A percentile compares a stretch with the other conserved stretches of the same genome.
Evolutionary conservation across 1,140 invertebrate genomes (phyloP).

Genomic region (Littorina saxatilis): DNA sequence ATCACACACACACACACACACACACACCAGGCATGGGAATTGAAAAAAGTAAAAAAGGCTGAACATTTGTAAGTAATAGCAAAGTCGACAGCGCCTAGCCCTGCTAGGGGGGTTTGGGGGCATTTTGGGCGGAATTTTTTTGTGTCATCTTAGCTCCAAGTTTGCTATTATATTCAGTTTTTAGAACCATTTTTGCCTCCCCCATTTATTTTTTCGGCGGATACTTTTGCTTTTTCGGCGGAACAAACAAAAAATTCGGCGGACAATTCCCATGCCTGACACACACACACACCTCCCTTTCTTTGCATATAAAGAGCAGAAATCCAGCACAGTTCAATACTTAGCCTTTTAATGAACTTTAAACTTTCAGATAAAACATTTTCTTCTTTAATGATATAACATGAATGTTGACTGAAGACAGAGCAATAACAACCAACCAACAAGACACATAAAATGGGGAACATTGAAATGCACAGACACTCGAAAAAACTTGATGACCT

Average conservation of each 20-base stretch:
- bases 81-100: no score
- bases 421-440: not conserved
- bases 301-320: not conserved
- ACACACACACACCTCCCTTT: not conserved
- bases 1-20: no score
- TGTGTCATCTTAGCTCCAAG: no score
- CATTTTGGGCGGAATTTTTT: no score
- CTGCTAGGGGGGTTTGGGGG: no score
- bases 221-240: no score
- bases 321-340: not conserved
- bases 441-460: not conserved
- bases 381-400: slow-evolving; percentile 27
- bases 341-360: slow-evolving; percentile 31
- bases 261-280: not conserved
- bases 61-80: no score
- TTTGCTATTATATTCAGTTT: no score
- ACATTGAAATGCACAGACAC: not conserved
- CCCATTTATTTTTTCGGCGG: no score
- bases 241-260: not conserved
- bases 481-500: not conserved
- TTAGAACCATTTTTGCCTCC: no score
- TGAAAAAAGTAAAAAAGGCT: no score
- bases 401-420: not conserved
- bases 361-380: slow-evolving; percentile 34
- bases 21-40: no score